Conservation (phyloP, 2,113 vertebrate genomes). For the Microcebus tavaratra region DNA sequence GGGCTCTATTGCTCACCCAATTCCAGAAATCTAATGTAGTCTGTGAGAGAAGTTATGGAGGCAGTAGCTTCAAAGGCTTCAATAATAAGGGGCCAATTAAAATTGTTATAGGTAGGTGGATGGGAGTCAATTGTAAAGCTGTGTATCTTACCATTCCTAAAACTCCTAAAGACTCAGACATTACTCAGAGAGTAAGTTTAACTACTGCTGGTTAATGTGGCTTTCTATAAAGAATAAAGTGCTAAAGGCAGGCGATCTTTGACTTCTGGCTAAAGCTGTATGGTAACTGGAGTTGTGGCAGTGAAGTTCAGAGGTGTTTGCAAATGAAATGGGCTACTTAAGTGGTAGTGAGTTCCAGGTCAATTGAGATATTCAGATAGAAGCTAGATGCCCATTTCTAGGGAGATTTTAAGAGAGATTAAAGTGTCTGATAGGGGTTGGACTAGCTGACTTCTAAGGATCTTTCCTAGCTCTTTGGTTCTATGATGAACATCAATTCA, state of each 20-base stretch:
- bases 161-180: conserved; percentile 57
- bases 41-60: neutral
- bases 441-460: conserved; percentile 7
- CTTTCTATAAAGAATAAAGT: conserved; percentile 58
- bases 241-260: conserved; percentile 42
- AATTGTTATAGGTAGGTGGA: conserved; percentile 8
- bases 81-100: conserved; percentile 22
- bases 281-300: conserved; percentile 26
- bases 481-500: conserved; percentile 11
- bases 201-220: conserved; percentile 56
- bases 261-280: conserved; percentile 30
- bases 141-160: conserved; percentile 34
- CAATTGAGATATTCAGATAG: neutral
- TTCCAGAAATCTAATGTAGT: conserved; percentile 1
- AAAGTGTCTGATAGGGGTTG: neutral
- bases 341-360: conserved; percentile 11
- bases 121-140: conserved; percentile 44
- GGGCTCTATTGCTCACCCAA: neutral
- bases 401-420: neutral
- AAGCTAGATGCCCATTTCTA: conserved; percentile 16
- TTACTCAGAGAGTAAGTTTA: conserved; percentile 58
- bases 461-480: neutral
- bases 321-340: conserved; percentile 55
- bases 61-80: conserved; percentile 50
- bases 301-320: neutral